Base-by-base conservation (phyloP, 2,888 invertebrate species). In the Limnephilus marmoratus region DNA sequence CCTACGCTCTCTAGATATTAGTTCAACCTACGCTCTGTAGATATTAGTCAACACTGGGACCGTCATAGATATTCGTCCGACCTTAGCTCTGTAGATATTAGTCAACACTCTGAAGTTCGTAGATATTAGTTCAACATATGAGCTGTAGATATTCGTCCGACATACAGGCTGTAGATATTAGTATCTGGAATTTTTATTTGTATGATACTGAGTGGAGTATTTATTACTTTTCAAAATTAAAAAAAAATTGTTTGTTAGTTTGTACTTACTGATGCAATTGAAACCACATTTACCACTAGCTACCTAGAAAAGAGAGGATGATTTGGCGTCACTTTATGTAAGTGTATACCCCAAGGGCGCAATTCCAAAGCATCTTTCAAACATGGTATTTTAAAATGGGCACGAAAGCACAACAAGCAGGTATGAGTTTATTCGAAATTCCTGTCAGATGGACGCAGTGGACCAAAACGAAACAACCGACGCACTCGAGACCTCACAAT, bases 401-500 rank as follows among this genome's bases (percentile, higher is more conserved):
- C 29, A 82, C 1, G 82, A 34, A 82, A 34, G 82, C 18, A 24
- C 31, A 81, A 82, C 29, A 13, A 82, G 15, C 29, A 31, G 13
- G 31, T 29, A 82, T 82, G 82, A 82, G 82, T 31, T 31, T 82
- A 15, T 82, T 31, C 31, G 29, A 82, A 82, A 68, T 68, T 68
- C 68, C 68, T 68, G 68, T 68, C 68, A 68, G 68, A 68, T 83
- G 24, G 37, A 83, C 49, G 86, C 86, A 86, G 13, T 45, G 86
- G 49, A 86, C 86, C 86, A 45, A 86, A 86, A 45, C 86, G 86
- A 86, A 86, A 45, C 29, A 29, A 37, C n/a, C n/a, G 49, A 86
- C 41, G 41, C 29, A n/a, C 45, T 45, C 37, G 85, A 85, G 85
- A 85, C 85, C 85, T 85, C 86, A 86, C 86, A 86, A 86, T 45